Conservation (phyloP, 2,113 vertebrate species). For the Athene noctua region DNA sequence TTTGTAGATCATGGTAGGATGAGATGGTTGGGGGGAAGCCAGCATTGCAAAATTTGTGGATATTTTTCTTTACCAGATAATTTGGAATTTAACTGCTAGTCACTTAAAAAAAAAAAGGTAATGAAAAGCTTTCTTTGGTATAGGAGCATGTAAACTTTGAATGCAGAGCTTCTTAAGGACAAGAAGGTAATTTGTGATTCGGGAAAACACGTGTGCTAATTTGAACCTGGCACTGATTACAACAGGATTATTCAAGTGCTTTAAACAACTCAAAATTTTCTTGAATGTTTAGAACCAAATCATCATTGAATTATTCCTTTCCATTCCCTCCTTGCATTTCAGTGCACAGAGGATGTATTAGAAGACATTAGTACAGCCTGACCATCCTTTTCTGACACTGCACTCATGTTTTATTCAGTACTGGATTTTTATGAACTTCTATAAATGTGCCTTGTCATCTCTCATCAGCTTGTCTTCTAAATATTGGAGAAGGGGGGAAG, state of each 20-base stretch:
- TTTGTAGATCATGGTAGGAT: not conserved
- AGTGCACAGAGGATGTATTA: not conserved
- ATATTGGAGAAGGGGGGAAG: not conserved
- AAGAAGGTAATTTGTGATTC: not conserved
- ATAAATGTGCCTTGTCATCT: not conserved
- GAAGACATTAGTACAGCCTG: not conserved
- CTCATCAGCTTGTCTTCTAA: not conserved
- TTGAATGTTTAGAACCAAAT: not conserved
- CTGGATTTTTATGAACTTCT: not conserved
- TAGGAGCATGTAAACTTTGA: not conserved
- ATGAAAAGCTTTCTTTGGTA: not conserved
- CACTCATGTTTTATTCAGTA: not conserved
- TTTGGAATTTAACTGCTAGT: not conserved
- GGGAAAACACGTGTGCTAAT: not conserved
- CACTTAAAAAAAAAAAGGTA: not conserved
- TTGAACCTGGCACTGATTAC: not conserved
- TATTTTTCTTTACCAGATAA: not conserved
- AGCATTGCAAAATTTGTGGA: not conserved
- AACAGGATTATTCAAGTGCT: not conserved
- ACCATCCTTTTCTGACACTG: not conserved
- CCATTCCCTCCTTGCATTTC: not conserved
- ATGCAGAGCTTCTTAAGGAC: not conserved
- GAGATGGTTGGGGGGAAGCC: not conserved
- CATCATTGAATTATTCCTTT: not conserved
- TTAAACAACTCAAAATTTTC: not conserved